Evolutionary conservation across 2,797 vertebrate species (phyloP).

Genomic region (Mus spretus): DNA sequence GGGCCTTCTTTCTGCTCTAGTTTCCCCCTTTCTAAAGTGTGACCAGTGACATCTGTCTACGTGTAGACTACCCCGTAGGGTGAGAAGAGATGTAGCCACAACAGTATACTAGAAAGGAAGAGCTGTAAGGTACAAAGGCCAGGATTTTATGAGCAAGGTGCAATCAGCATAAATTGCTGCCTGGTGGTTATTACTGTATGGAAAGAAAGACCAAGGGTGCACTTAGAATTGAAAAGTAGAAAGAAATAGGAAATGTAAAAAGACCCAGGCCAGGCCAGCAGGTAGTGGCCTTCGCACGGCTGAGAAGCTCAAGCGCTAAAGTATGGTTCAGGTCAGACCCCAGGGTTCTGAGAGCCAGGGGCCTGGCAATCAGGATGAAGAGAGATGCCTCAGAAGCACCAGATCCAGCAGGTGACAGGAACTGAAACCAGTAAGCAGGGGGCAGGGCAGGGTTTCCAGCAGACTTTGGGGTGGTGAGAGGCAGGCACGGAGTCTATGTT

Average conservation of each 20-base stretch:
- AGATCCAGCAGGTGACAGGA: not conserved
- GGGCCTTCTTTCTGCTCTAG: not conserved
- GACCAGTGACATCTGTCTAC: not conserved
- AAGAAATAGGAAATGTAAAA: not conserved
- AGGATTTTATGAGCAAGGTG: not conserved
- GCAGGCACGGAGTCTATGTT: not conserved
- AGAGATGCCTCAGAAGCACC: not conserved
- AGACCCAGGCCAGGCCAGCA: not conserved
- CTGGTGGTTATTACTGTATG: not conserved
- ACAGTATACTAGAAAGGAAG: not conserved
- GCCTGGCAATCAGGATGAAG: not conserved
- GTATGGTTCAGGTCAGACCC: not conserved
- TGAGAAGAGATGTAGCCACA: not conserved
- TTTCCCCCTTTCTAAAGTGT: not conserved
- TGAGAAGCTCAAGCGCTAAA: not conserved
- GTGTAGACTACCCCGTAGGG: not conserved
- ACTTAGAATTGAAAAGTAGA: not conserved
- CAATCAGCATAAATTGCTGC: not conserved
- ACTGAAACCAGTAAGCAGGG: not conserved
- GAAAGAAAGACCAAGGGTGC: not conserved
- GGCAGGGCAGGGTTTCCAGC: not conserved
- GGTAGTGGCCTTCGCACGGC: not conserved
- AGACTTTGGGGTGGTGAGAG: not conserved
- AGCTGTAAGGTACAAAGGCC: not conserved
- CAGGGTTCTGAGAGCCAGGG: not conserved